Evolutionary conservation across 2,797 vertebrate species (phyloP).

Genomic region (Sebastes minor): DNA sequence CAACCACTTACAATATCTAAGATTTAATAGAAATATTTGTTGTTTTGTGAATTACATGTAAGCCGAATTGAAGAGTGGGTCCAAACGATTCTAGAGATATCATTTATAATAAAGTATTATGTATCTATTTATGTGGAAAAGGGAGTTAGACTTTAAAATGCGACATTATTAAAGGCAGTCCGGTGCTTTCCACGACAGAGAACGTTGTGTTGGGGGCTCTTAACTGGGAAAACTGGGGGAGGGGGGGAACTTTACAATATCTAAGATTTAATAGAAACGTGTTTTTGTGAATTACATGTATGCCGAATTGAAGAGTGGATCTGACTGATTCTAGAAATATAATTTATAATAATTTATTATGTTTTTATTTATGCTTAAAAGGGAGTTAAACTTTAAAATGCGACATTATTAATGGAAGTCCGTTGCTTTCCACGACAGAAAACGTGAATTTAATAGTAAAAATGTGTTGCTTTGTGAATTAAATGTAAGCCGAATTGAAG

Average conservation of each 20-base stretch:
- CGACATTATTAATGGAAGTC: fast-evolving
- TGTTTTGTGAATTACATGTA: fast-evolving
- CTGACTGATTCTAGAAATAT: fast-evolving
- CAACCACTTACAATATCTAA: neutral
- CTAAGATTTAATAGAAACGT: neutral
- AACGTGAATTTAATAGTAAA: too few species aligned
- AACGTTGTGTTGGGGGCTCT: too few species aligned
- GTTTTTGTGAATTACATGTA: fast-evolving
- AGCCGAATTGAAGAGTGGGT: conserved; percentile 2
- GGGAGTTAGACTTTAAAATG: neutral
- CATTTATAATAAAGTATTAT: fast-evolving
- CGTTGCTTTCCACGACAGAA: neutral
- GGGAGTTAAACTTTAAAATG: neutral
- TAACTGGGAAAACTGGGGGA: too few species aligned
- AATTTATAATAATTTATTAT: fast-evolving
- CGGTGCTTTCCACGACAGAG: neutral
- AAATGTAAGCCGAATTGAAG: neutral
- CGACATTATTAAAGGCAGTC: fast-evolving
- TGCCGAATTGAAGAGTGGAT: conserved; percentile 1
- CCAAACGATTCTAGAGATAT: fast-evolving
- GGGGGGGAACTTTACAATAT: too few species aligned
- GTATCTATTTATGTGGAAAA: fast-evolving
- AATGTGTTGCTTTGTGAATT: neutral
- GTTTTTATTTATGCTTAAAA: fast-evolving
- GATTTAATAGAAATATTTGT: neutral